Conservation (phyloP, 2,797 vertebrate genomes). For the Chaenodraco wilsoni region DNA sequence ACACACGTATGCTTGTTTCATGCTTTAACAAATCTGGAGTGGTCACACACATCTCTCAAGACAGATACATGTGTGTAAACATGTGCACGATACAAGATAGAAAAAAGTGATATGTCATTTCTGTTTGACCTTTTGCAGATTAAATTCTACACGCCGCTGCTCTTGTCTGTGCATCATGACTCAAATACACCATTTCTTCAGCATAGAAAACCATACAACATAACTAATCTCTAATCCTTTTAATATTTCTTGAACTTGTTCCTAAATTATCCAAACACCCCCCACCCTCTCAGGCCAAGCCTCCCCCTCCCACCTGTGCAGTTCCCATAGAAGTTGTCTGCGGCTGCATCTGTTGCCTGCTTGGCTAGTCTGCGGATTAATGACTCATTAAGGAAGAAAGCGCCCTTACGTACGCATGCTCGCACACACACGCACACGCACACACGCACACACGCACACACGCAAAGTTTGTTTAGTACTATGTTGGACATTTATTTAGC, state of each 20-base stretch:
- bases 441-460: neutral
- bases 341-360: slow-evolving; percentile 49
- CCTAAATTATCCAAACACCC: neutral
- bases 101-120: slow-evolving; percentile 45
- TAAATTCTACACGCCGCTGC: slow-evolving; percentile 6
- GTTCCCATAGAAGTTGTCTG: slow-evolving; percentile 52
- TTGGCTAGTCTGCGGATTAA: slow-evolving; percentile 59
- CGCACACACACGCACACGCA: slow-evolving; percentile 1
- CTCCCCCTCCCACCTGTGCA: slow-evolving; percentile 42
- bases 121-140: slow-evolving; percentile 67
- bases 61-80: slow-evolving; percentile 37
- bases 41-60: slow-evolving; percentile 22
- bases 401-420: slow-evolving; percentile 3
- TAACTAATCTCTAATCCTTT: slow-evolving; percentile 31
- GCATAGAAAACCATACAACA: slow-evolving; percentile 1
- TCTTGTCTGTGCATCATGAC: slow-evolving; percentile 39
- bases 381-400: slow-evolving; percentile 54
- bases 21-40: slow-evolving; percentile 40
- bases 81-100: slow-evolving; percentile 39
- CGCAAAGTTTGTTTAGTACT: neutral
- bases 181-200: slow-evolving; percentile 19
- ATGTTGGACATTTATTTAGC: neutral
- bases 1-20: slow-evolving; percentile 29
- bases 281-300: neutral
- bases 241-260: slow-evolving; percentile 31